Base-by-base conservation (phyloP, 2,113 vertebrate species). In the Pogona vitticeps region DNA sequence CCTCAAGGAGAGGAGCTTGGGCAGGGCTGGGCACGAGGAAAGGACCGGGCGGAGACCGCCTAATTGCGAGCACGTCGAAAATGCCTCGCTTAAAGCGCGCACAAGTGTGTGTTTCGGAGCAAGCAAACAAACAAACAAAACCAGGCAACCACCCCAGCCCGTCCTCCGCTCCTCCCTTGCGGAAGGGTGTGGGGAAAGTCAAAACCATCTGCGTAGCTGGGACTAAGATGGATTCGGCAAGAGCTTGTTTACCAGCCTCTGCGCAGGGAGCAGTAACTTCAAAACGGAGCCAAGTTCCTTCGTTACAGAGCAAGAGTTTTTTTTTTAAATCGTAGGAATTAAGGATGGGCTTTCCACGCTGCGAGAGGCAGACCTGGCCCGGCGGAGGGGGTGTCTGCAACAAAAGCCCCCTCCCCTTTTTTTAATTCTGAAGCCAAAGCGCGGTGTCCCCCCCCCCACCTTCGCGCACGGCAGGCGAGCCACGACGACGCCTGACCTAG, bases 181-280 rank as follows among this genome's bases (percentile, higher is more conserved):
- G 7, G 26, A 38, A 10, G 21, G 18, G 36, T 6, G 38, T 52
- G 10, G 13, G 40, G 63, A 31, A 56, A 87, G 59, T 9, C 79
- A 38, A 75, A 80, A 46, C 13, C 67, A 81, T 81, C 56, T 75
- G 79, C 85, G 77, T 68, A 86, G 85, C 10, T 20, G 31, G 56
- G 58, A 23, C 82, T 67, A 84, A 80, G 76, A 68, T 68, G 87
- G 70, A 85, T 67, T 81, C 82, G 61, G 82, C 59, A 38, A 3
- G 15, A 42, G 21, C 72, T 70, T 63, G 86, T 79, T 88, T 79
- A 79, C 80, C 52, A 77, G n/a, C 42, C 18, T 52, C 71, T 68
- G 18, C 67, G 67, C 23, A 42, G 42, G n/a, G 76, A 68, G 42
- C 36, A 75, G 40, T 46, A 38, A 76, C 21, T 85, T 76, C 71